Evolutionary conservation across 2,113 vertebrate genomes (phyloP), one percentile per base, ranked within the genome.

Genomic region (Xiphophorus maculatus): DNA sequence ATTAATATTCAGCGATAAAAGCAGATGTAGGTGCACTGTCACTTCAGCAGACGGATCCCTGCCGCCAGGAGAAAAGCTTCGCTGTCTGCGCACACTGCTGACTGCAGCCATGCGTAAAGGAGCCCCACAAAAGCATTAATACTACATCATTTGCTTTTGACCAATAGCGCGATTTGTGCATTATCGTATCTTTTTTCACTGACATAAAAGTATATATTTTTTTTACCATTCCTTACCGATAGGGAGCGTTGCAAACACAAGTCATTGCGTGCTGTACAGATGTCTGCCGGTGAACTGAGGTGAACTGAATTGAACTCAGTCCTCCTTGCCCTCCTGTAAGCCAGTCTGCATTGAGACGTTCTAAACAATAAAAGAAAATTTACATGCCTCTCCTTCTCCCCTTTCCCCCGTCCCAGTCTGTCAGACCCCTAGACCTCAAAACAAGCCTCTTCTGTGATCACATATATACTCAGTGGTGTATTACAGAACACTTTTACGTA

Each of bases 201-300:
- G 15, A 68, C 30, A 58, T 10, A 22, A 28, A 28, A 28, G 27
- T 19, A 51, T 30, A 5, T 30, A 29, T 48, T 1, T 30, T 70
- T 58, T 63, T 37, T 58, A 94, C 85, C 91, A 90, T 60, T 68
- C 66, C 79, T 90, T 84, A 91, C 95, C 95, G 94, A 95, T 88
- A 96, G 94, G 93, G 95, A 94, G 94, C 94, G 95, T 89, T 90
- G 89, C 86, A 82, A 65, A 81, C 90, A 91, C 87, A 81, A 91
- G 63, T 86, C 86, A 82, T 77, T 69, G 73, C 73, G 66, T 71
- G 72, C 77, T 58, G 17, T 80, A 74, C 82, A 87, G 88, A 87
- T 89, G 81, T 87, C 86, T 83, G 81, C 72, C 74, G 87, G 77
- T 89, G 83, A 91, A 90, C 86, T 82, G 87, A 87, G 81, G 69